Evolutionary conservation across 2,113 vertebrate genomes (phyloP).

Genomic region (Dasyprocta punctata): DNA sequence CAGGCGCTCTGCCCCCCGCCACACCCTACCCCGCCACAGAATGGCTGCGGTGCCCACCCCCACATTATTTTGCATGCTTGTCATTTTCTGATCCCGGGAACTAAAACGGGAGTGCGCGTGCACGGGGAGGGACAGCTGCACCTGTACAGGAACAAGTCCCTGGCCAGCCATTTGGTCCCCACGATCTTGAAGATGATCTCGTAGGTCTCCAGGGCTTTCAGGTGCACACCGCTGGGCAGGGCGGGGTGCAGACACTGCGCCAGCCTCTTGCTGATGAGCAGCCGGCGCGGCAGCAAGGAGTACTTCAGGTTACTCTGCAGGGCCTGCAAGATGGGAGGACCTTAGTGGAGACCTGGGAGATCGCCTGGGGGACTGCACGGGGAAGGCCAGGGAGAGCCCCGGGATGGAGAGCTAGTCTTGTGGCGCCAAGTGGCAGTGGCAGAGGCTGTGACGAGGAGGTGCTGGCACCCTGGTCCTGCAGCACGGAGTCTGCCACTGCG

Average conservation of each 20-base stretch:
- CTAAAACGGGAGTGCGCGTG: fast-evolving
- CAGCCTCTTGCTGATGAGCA: slow-evolving; percentile 96
- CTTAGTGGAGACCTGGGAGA: fast-evolving
- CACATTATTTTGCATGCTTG: fast-evolving
- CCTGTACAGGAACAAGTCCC: slow-evolving; percentile 96
- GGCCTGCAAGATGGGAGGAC: slow-evolving; percentile 86
- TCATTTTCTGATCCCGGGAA: not conserved
- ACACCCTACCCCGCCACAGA: not conserved
- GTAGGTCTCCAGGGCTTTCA: slow-evolving; percentile 98
- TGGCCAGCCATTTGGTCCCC: slow-evolving; percentile 95
- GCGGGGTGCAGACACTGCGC: slow-evolving; percentile 98
- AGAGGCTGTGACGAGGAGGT: fast-evolving
- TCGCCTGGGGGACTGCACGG: fast-evolving
- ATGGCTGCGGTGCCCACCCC: fast-evolving
- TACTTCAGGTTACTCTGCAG: slow-evolving; percentile 98
- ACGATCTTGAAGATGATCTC: slow-evolving; percentile 99
- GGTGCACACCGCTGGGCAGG: slow-evolving; percentile 96
- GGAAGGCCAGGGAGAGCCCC: not conserved
- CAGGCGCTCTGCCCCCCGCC: not conserved
- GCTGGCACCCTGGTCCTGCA: not conserved
- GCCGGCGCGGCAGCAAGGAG: slow-evolving; percentile 92
- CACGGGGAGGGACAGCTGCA: slow-evolving; percentile 39
- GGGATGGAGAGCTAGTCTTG: not conserved
- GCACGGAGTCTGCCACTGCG: fast-evolving
- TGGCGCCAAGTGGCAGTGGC: fast-evolving